These are phyloP conservation scores for Sinocyclocheilus maitianheensis DNA, from an alignment of 2,113 vertebrate genomes.

Conservation along the genomic window DNA sequence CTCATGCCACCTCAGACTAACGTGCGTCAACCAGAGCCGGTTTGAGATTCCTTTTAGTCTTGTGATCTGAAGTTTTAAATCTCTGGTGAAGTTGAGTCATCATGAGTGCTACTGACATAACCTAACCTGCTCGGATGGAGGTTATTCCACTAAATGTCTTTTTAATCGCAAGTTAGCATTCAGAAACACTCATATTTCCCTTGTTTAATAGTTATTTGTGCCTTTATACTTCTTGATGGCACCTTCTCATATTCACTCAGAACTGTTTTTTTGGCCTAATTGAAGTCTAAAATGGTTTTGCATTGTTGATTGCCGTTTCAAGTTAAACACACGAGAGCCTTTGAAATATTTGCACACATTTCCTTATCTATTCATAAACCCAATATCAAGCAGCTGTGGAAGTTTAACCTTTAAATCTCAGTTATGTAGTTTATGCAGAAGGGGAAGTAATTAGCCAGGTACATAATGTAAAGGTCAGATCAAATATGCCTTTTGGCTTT, in stretches of 20 bases:
- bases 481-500: slow-evolving; percentile 63
- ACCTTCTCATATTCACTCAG: background rate
- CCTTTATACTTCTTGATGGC: slow-evolving; percentile 53
- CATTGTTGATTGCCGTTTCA: background rate
- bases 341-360: slow-evolving; percentile 30
- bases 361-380: slow-evolving; percentile 45
- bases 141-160: background rate
- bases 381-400: slow-evolving; percentile 62
- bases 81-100: background rate
- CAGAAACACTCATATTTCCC: background rate
- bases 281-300: background rate
- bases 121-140: background rate
- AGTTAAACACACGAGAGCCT: background rate
- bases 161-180: slow-evolving; percentile 21
- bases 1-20: slow-evolving; percentile 50
- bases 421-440: slow-evolving; percentile 62
- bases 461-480: slow-evolving; percentile 69
- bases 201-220: slow-evolving; percentile 46
- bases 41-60: slow-evolving; percentile 21
- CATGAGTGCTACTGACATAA: background rate
- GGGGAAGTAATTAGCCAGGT: slow-evolving; percentile 72
- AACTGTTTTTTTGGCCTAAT: background rate
- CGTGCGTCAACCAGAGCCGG: slow-evolving; percentile 44
- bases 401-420: slow-evolving; percentile 72
- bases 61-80: slow-evolving; percentile 15